These are phyloP conservation scores for Allacma fusca DNA, from an alignment of 2,888 invertebrate species.

Conservation along the genomic window DNA sequence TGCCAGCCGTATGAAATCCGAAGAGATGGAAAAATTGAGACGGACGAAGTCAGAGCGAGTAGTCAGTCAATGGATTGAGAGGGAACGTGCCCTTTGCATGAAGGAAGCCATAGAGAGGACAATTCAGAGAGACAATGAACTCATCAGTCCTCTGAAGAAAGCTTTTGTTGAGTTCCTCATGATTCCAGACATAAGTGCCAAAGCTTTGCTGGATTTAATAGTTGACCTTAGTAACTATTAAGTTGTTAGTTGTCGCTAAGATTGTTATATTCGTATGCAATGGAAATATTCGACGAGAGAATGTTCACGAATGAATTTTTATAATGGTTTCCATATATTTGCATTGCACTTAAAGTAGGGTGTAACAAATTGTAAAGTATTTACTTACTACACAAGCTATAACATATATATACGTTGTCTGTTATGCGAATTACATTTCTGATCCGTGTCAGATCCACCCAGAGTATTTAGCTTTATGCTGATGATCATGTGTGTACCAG, in stretches of 20 bases:
- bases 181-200: slow-evolving; percentile 61
- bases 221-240: slow-evolving; percentile 49
- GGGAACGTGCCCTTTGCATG: slow-evolving; percentile 60
- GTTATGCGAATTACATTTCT: no score
- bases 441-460: no score
- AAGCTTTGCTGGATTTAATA: slow-evolving; percentile 59
- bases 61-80: slow-evolving; percentile 59
- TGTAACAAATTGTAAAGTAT: no score
- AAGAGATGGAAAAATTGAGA: slow-evolving; percentile 55
- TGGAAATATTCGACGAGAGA: no score
- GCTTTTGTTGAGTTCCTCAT: slow-evolving; percentile 60
- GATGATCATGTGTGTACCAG: neutral
- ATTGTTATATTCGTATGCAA: no score
- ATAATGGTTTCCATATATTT: no score
- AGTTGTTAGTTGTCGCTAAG: neutral
- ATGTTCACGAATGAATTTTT: no score
- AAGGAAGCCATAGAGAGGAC: slow-evolving; percentile 60
- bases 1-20: slow-evolving; percentile 51
- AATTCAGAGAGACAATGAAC: slow-evolving; percentile 53
- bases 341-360: no score
- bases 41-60: slow-evolving; percentile 53
- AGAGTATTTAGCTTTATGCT: neutral
- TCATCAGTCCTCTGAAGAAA: slow-evolving; percentile 59
- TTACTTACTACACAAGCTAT: no score
- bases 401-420: no score